Conservation (phyloP, 2,797 vertebrate species). For the Acanthurus tractus region DNA sequence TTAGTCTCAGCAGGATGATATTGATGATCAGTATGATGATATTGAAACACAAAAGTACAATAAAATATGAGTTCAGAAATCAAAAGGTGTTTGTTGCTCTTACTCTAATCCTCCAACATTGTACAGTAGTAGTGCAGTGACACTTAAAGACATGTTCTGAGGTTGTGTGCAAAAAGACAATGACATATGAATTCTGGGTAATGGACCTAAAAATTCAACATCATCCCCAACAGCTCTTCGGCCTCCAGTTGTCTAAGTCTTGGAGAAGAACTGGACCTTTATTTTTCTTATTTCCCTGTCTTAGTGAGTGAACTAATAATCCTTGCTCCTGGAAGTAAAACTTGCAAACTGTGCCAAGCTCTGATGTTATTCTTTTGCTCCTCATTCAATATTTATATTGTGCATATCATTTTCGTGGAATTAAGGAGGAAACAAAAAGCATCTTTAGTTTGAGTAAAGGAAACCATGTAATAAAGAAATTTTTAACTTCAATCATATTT, state of each 20-base stretch:
- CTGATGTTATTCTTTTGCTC: not conserved
- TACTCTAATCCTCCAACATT: too few relatives aligned
- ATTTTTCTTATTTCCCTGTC: not conserved
- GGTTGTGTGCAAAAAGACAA: too few relatives aligned
- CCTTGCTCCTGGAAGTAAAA: not conserved
- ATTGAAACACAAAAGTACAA: too few relatives aligned
- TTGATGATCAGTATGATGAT: too few relatives aligned
- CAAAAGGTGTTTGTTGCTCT: too few relatives aligned
- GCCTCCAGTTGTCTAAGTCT: not conserved
- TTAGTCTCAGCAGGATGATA: too few relatives aligned
- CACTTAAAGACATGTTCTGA: too few relatives aligned
- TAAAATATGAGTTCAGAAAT: too few relatives aligned
- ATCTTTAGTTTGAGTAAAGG: not conserved
- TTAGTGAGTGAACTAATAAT: not conserved
- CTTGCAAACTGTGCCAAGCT: not conserved
- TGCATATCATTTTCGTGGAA: conserved; percentile 8
- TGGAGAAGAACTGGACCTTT: not conserved
- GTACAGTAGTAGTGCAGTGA: too few relatives aligned
- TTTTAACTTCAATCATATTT: not conserved
- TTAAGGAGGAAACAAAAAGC: conserved; percentile 16
- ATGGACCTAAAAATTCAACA: not conserved
- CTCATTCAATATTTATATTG: not conserved
- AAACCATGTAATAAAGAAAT: not conserved
- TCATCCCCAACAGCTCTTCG: not conserved
- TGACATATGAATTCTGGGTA: not conserved